phyloP scores from a whole-genome alignment of 2,113 vertebrate genomes.

The Catharus fuscescens region DNA sequence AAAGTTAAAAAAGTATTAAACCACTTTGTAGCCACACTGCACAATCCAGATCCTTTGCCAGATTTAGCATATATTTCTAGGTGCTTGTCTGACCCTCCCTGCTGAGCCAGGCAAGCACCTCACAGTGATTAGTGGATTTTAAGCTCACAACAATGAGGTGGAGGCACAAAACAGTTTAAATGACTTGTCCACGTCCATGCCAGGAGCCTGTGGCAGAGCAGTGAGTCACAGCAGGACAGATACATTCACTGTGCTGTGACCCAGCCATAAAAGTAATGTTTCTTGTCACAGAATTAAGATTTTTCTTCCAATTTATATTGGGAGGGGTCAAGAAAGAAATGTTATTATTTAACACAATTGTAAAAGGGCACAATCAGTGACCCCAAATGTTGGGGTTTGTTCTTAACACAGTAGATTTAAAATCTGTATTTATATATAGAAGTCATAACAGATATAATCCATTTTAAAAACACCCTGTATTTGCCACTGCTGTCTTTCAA shows the following conservation, averaged over 20 bases:
- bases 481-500: conserved; percentile 65
- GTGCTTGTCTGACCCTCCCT: background rate
- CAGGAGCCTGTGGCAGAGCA: conserved; percentile 32
- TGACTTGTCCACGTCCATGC: background rate
- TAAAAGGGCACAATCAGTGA: background rate
- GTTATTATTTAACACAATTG: conserved; percentile 20
- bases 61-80: background rate
- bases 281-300: conserved; percentile 23
- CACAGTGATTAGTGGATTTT: conserved; percentile 5
- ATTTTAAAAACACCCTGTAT: conserved; percentile 58
- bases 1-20: background rate
- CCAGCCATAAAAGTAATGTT: conserved; percentile 4
- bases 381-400: background rate
- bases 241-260: background rate
- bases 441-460: conserved; percentile 38
- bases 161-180: background rate
- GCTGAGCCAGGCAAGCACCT: background rate
- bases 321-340: conserved; percentile 38
- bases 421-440: conserved; percentile 52
- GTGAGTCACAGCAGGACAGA: conserved; percentile 3
- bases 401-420: background rate
- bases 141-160: conserved; percentile 5
- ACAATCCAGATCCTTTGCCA: background rate
- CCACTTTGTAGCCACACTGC: background rate
- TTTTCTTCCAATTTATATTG: background rate